phyloP scores from a whole-genome alignment of 2,888 invertebrate genomes.

The Diloba caeruleocephala region DNA sequence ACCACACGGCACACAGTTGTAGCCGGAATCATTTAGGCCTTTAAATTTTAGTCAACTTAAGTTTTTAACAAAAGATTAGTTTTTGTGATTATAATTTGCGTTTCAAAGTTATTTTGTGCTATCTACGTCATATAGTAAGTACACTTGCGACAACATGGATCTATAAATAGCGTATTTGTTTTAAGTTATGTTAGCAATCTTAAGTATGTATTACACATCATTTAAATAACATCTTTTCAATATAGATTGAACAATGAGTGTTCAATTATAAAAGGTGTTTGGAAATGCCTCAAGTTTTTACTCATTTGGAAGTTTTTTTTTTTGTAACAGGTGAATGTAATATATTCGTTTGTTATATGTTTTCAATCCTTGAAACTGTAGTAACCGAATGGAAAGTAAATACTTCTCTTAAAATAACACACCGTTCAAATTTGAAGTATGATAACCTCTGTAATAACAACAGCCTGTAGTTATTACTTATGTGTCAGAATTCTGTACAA shows the following conservation, averaged over 20 bases:
- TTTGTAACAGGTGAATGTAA: constrained; percentile 20
- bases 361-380: constrained; percentile 15
- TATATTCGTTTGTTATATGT: background rate
- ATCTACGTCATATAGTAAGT: constrained; percentile 40
- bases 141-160: constrained; percentile 55
- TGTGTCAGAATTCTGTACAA: constrained; percentile 68
- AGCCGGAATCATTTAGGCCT: constrained; percentile 2
- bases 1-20: constrained; percentile 1
- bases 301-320: constrained; percentile 1
- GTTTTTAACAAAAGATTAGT: background rate
- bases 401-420: background rate
- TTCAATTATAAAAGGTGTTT: background rate
- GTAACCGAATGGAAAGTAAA: constrained; percentile 5
- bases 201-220: constrained; percentile 3
- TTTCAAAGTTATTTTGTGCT: constrained; percentile 22
- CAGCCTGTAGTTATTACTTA: constrained; percentile 70
- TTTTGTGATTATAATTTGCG: constrained; percentile 7
- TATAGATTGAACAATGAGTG: constrained; percentile 11
- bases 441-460: constrained; percentile 17
- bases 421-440: background rate
- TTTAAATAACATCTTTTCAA: constrained; percentile 15
- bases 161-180: constrained; percentile 37
- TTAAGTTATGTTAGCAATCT: constrained; percentile 21
- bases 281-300: constrained; percentile 2
- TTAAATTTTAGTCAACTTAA: constrained; percentile 6